Evolutionary conservation across 2,113 vertebrate species (phyloP).

Genomic region (Alexandromys fortis): DNA sequence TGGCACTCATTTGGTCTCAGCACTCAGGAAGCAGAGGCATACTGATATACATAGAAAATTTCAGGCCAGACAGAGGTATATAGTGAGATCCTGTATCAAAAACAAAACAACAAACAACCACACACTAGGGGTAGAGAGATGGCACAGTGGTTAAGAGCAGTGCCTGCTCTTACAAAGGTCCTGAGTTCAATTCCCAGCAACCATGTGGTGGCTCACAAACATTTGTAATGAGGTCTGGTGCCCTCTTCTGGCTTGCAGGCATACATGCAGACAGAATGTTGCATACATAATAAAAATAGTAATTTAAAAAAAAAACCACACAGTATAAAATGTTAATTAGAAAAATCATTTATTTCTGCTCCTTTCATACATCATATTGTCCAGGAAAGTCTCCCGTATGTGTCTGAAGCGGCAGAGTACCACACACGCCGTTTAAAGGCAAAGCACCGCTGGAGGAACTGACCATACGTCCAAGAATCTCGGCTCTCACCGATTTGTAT

Average conservation of each 20-base stretch:
- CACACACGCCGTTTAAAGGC: constrained; percentile 29
- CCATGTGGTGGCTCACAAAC: too few species aligned
- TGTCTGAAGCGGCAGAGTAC: background rate
- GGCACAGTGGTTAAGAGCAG: too few species aligned
- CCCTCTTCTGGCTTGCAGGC: too few species aligned
- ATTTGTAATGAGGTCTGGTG: too few species aligned
- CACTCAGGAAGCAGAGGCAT: background rate
- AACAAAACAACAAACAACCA: constrained; percentile 44
- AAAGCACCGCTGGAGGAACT: constrained; percentile 38
- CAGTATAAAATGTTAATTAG: constrained; percentile 77
- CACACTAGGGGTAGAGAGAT: background rate
- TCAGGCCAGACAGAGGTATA: background rate
- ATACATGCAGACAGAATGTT: too few species aligned
- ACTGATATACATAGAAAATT: background rate
- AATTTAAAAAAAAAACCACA: background rate
- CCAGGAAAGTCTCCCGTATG: constrained; percentile 5
- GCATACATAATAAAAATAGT: too few species aligned
- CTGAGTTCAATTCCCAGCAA: too few species aligned
- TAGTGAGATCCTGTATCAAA: background rate
- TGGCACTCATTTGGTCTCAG: background rate
- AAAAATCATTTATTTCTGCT: constrained; percentile 88
- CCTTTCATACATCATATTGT: constrained; percentile 69
- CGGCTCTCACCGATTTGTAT: background rate
- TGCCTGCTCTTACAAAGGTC: too few species aligned
- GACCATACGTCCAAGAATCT: background rate